These are phyloP conservation scores for Synanthedon andrenaeformis DNA, from an alignment of 2,888 invertebrate genomes.

Conservation along the genomic window DNA sequence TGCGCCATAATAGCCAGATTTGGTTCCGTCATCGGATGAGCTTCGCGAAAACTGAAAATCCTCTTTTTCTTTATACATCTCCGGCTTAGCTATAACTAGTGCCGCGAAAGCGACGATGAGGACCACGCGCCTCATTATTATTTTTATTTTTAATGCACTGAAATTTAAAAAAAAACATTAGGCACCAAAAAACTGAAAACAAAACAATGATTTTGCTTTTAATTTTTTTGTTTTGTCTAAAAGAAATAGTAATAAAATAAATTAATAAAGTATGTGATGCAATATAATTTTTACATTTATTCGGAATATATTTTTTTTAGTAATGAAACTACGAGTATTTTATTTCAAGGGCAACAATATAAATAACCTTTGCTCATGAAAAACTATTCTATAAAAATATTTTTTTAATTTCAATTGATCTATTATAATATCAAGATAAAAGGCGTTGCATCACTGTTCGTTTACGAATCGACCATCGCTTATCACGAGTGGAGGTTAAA, in stretches of 20 bases:
- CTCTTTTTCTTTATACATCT: conserved; percentile 56
- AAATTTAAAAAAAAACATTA: not conserved
- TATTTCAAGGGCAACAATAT: no score
- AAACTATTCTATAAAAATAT: no score
- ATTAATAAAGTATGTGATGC: not conserved
- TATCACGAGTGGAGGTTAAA: no score
- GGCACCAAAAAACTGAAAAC: not conserved
- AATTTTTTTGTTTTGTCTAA: not conserved
- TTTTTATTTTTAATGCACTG: not conserved
- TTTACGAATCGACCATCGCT: no score
- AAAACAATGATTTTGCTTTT: not conserved
- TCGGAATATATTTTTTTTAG: not conserved
- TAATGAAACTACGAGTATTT: no score
- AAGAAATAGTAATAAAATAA: not conserved
- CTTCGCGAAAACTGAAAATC: conserved; percentile 62
- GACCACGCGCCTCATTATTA: conserved; percentile 40
- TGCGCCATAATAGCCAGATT: conserved; percentile 57
- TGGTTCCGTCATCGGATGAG: conserved; percentile 56
- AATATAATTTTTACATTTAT: not conserved
- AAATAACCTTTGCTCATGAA: no score
- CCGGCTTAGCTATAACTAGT: conserved; percentile 44
- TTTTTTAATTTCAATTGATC: no score
- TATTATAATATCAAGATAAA: no score
- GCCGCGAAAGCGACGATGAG: conserved; percentile 35
- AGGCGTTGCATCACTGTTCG: no score